Evolutionary conservation across 2,888 invertebrate species (phyloP).

Genomic region (Unio pictorum): DNA sequence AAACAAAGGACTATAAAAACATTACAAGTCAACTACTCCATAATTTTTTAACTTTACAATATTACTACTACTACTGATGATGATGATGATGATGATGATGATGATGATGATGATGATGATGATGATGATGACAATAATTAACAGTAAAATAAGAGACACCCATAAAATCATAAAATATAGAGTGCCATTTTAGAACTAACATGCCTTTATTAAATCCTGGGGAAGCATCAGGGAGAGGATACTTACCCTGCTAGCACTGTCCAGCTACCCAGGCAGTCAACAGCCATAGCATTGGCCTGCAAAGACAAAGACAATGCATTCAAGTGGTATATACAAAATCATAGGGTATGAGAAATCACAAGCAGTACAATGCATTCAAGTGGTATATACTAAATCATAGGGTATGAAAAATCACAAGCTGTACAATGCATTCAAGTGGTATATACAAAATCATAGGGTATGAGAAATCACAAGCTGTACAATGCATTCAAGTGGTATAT

Average conservation of each 20-base stretch:
- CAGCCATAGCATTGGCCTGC: conserved; percentile 93
- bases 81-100: too few relatives aligned
- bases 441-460: too few relatives aligned
- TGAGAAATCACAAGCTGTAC: not conserved
- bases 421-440: not conserved
- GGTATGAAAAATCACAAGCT: not conserved
- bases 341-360: not conserved
- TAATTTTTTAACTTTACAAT: too few relatives aligned
- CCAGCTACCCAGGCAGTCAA: conserved; percentile 88
- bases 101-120: too few relatives aligned
- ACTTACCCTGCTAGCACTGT: conserved; percentile 86
- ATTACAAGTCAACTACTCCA: too few relatives aligned
- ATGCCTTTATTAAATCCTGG: not conserved
- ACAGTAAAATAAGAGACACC: not conserved
- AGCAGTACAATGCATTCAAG: not conserved
- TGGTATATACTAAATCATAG: too few relatives aligned
- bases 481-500: too few relatives aligned
- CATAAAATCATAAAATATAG: not conserved
- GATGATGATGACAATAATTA: too few relatives aligned
- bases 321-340: not conserved
- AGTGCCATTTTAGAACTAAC: too few relatives aligned
- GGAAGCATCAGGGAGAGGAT: not conserved
- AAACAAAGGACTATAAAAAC: too few relatives aligned
- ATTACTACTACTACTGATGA: too few relatives aligned
- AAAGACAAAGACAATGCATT: conserved; percentile 37